Evolutionary conservation across 2,888 invertebrate species (phyloP).

Genomic region (Parnassius glacialis): DNA sequence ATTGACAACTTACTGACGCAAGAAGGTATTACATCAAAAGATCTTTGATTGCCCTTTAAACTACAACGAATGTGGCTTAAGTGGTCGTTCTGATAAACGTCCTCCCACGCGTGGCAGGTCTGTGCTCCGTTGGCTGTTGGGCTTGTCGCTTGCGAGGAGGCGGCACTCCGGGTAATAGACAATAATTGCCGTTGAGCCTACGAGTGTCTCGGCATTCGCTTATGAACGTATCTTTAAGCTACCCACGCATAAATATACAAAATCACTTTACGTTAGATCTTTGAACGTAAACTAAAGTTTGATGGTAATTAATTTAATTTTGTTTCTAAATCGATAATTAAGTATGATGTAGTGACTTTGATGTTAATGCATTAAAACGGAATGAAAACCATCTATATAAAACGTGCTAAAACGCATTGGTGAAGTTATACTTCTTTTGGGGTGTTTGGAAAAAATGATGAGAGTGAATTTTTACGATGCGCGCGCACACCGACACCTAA

Average conservation of each 20-base stretch:
- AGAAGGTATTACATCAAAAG: not conserved
- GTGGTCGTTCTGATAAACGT: conserved; percentile 33
- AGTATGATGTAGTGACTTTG: too few relatives aligned
- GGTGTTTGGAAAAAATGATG: too few relatives aligned
- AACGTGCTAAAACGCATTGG: too few relatives aligned
- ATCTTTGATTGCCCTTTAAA: conserved; percentile 4
- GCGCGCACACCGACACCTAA: too few relatives aligned
- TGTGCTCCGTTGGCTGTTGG: conserved; percentile 29
- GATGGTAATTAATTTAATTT: too few relatives aligned
- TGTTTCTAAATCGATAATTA: too few relatives aligned
- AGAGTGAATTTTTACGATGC: too few relatives aligned
- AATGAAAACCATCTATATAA: too few relatives aligned
- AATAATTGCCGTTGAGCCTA: conserved; percentile 54
- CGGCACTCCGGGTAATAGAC: conserved; percentile 50
- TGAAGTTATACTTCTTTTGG: too few relatives aligned
- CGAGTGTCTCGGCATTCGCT: conserved; percentile 20
- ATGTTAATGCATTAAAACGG: too few relatives aligned
- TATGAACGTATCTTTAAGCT: conserved; percentile 8
- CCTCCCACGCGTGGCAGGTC: conserved; percentile 45
- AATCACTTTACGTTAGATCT: not conserved
- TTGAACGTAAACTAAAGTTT: too few relatives aligned
- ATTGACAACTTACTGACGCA: conserved; percentile 1
- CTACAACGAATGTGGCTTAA: conserved; percentile 8
- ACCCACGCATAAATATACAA: conserved; percentile 10
- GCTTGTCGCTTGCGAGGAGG: conserved; percentile 43